Evolutionary conservation across 2,888 invertebrate genomes (phyloP), one percentile per base, ranked within the genome.

Genomic region (Osmoderma eremita): DNA sequence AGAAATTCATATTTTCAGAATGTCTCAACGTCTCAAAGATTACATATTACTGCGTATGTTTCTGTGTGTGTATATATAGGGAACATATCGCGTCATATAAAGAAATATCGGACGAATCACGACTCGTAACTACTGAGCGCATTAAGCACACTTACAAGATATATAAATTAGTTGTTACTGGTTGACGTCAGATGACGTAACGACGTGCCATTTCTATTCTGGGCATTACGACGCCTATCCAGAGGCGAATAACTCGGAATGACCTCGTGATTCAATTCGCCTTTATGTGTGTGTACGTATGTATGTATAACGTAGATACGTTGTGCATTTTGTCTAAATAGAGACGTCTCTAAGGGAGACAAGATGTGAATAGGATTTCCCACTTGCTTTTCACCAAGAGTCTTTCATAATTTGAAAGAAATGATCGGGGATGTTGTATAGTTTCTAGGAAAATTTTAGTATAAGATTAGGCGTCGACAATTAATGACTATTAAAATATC

Each of bases 201-300:
- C 77, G 80, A 73, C 80, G 79, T 79, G 80, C 76, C 79, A 78
- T 61, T 71, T 78, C 77, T 81, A 81, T 80, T 81, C 79, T 76
- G 63, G 69, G 77, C 73, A 74, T 72, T 73, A 70, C 73, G 75
- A 72, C 74, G 74, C 68, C 70, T 70, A 39, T 56, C 72, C 69
- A 75, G 75, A 77, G 79, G 78, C 78, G 79, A 80, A 80, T 79
- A 79, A 80, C 79, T 78, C 75, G 70, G 71, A 74, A 72, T 78
- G 77, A 79, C 79, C 79, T 75, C 77, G 75, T 71, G 70, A 67
- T 53, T 67, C 63, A 67, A 39, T 53, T 62, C 12, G 53, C 12
- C 36, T 13, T n/a, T 41, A 51, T 20, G 17, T 51, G 63, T 63
- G 15, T 3, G 18, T 45, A 17, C 12, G 30, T 30, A 30, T 30